Evolutionary conservation across 2,113 vertebrate genomes (phyloP), one percentile per base, ranked within the genome.

Genomic region (Leptosomus discolor): DNA sequence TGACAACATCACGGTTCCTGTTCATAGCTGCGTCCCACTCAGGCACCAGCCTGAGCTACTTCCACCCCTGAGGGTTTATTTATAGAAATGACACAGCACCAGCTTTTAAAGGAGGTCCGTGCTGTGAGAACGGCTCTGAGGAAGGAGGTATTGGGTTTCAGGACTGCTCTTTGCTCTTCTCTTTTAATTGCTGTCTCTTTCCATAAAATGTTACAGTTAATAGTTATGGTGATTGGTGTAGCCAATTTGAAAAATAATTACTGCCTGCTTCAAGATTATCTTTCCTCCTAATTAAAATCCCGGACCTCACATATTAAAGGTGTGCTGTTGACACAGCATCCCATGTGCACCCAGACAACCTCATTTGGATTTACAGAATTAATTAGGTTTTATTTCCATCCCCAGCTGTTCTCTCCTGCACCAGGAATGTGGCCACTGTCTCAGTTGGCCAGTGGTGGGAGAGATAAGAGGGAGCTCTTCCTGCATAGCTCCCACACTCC

Each of bases 271-370:
- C 82, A 71, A 97, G 96, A 97, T 97, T 87, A 97, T 97, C 97
- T 96, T 96, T 94, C 91, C 95, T 97, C 89, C 97, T 98, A 98
- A 98, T 98, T 98, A 98, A 98, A 98, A 98, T 97, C 97, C 96
- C 74, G 88, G 97, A 94, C 87, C 97, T 94, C n/a, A 15, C 82
- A 92, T 97, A 97, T 94, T 96, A 96, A 97, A 98, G 97, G 98
- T 97, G 94, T 2, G 32, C 93, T 95, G 94, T 97, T 97, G 94
- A 97, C 94, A 97, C 85, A 88, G 83, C 41, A 48, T 97, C 97
- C 94, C 85, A 39, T 94, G 95, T 95, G 94, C 61, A 11, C 96
- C 94, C 88, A 92, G 94, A 97, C 96, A 97, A 96, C 97, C 96
- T 97, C 97, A 89, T 97, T 98, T 94, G 92, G 93, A 95, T 95